These are phyloP conservation scores for Hippolais icterina DNA, from an alignment of 2,113 vertebrate species.

Conservation along the genomic window DNA sequence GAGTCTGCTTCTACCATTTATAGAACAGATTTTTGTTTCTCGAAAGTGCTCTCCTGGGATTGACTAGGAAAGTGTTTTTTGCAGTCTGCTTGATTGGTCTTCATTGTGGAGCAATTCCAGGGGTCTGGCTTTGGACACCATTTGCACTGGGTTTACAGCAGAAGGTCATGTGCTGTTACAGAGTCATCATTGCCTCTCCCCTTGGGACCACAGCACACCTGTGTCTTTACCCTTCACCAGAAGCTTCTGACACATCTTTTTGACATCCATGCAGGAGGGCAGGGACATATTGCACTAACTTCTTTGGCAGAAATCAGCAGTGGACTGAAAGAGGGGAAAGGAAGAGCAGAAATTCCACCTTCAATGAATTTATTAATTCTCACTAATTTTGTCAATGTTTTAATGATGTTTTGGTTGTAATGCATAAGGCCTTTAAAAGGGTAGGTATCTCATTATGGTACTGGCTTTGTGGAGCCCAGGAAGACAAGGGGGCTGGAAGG, in stretches of 20 bases:
- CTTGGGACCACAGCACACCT: background rate
- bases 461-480: background rate
- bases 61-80: background rate
- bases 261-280: background rate
- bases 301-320: background rate
- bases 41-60: background rate
- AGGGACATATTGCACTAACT: background rate
- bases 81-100: conserved; percentile 7
- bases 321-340: background rate
- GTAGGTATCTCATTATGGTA: background rate
- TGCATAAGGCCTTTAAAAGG: background rate
- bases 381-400: background rate
- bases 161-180: background rate
- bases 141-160: conserved; percentile 5
- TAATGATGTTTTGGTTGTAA: background rate
- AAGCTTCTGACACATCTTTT: background rate
- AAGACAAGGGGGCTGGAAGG: background rate
- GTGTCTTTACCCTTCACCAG: background rate
- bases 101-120: conserved; percentile 29
- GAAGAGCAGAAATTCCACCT: background rate
- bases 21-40: background rate
- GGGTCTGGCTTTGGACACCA: conserved; percentile 3
- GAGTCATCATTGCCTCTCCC: background rate
- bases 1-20: background rate
- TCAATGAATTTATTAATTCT: background rate